A percentile compares a stretch with the other conserved stretches of the same genome.
These are phyloP conservation scores for Drosophila meridiana DNA, from an alignment of 2,888 invertebrate genomes.

Conservation along the genomic window DNA sequence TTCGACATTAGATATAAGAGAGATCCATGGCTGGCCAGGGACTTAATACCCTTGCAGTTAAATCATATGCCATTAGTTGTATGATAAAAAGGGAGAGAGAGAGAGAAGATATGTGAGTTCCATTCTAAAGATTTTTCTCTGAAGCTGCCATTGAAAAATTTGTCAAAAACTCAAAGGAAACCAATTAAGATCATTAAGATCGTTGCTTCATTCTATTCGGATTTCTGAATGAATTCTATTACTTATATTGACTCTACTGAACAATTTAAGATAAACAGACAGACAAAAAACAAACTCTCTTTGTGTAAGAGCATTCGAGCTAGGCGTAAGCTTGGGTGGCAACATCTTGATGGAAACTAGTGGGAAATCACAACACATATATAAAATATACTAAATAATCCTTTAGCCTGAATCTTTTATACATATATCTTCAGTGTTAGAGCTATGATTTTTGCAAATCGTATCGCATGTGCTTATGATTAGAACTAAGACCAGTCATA, in stretches of 20 bases:
- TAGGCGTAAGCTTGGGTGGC: too few species aligned
- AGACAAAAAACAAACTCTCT: neutral
- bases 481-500: too few species aligned
- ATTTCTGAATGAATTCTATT: too few species aligned
- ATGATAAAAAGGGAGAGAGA: neutral
- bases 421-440: neutral
- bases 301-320: too few species aligned
- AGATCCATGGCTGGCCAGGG: slow-evolving; percentile 27
- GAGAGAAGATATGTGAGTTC: neutral
- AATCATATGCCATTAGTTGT: neutral
- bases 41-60: slow-evolving; percentile 34
- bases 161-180: too few species aligned
- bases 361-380: too few species aligned
- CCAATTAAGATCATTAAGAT: too few species aligned
- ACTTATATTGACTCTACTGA: neutral
- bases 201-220: too few species aligned
- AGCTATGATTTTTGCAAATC: too few species aligned
- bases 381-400: too few species aligned
- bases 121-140: neutral
- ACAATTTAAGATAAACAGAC: neutral
- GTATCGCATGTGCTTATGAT: neutral
- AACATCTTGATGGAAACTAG: too few species aligned
- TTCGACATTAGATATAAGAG: slow-evolving; percentile 7
- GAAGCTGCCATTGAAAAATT: neutral
- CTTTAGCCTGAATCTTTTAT: neutral